Conservation (phyloP, 2,113 vertebrate genomes). For the Antechinus stuartii region DNA sequence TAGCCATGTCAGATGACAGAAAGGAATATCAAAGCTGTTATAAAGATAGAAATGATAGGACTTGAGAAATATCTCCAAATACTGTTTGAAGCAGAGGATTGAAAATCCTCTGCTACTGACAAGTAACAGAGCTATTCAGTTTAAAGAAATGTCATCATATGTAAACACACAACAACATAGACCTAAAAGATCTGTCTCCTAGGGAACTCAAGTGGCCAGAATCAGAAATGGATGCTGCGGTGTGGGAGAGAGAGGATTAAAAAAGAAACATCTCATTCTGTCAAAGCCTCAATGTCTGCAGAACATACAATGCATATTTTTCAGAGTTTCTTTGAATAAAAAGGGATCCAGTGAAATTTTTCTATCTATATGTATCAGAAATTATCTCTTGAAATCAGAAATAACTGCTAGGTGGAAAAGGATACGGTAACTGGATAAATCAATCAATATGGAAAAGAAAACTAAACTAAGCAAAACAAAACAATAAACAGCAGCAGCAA, state of each 20-base stretch:
- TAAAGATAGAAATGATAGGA: too few relatives aligned
- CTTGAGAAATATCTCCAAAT: too few relatives aligned
- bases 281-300: background rate
- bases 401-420: background rate
- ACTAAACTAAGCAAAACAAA: background rate
- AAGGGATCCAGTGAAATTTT: background rate
- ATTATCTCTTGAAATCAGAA: background rate
- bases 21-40: too few relatives aligned
- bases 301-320: background rate
- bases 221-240: background rate
- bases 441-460: background rate
- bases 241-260: background rate
- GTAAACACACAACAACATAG: too few relatives aligned
- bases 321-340: background rate
- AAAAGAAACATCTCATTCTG: background rate
- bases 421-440: background rate
- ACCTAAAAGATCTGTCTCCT: background rate
- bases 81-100: too few relatives aligned
- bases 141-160: too few relatives aligned
- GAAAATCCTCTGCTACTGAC: too few relatives aligned
- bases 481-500: background rate
- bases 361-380: background rate
- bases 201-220: background rate
- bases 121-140: too few relatives aligned
- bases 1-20: too few relatives aligned